Evolutionary conservation across 2,888 invertebrate genomes (phyloP).

Genomic region (Holacanthella duospinosa): DNA sequence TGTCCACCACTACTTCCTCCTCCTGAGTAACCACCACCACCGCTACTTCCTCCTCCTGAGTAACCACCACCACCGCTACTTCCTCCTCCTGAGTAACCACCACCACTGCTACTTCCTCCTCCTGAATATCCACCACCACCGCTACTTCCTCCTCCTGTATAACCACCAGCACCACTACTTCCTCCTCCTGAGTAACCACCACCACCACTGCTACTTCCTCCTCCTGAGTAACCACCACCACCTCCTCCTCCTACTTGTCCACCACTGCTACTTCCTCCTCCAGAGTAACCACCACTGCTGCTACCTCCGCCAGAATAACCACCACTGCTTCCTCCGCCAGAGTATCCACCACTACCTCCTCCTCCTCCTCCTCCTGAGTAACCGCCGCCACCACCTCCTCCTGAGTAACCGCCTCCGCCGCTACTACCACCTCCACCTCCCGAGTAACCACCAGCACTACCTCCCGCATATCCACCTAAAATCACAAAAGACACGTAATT

Average conservation of each 20-base stretch:
- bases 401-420: not conserved
- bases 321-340: conserved; percentile 6
- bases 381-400: conserved; percentile 10
- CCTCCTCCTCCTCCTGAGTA: conserved; percentile 8
- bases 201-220: not conserved
- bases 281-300: not conserved
- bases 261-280: not conserved
- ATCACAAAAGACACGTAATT: not conserved
- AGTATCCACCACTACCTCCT: conserved; percentile 6
- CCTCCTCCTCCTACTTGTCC: conserved; percentile 7
- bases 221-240: conserved; percentile 4
- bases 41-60: too few relatives aligned
- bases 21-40: too few relatives aligned
- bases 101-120: conserved; percentile 2
- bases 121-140: too few relatives aligned
- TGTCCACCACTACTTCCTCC: too few relatives aligned
- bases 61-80: too few relatives aligned
- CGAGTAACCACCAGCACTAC: not conserved
- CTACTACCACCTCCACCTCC: conserved; percentile 5
- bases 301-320: not conserved
- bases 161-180: not conserved
- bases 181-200: conserved; percentile 9
- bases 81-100: too few relatives aligned
- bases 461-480: not conserved
- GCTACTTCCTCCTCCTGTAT: not conserved